phyloP scores from a whole-genome alignment of 2,797 vertebrate species.

The Psittacula derbiana region DNA sequence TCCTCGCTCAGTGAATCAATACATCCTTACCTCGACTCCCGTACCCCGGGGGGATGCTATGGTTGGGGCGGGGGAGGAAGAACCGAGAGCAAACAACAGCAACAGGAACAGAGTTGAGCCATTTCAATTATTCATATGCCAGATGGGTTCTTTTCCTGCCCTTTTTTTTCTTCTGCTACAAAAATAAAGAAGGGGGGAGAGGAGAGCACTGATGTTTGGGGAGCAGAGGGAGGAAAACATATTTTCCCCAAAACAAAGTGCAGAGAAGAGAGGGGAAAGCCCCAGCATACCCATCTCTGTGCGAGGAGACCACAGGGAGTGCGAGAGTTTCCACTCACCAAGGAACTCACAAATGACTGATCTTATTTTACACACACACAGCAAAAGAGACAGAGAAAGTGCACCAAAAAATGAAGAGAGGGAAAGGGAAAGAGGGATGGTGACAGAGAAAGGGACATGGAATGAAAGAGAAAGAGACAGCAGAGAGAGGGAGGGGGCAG shows the following conservation, averaged over 20 bases:
- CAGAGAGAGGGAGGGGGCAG: slow-evolving; percentile 43
- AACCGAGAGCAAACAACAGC: slow-evolving; percentile 88
- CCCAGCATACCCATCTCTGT: slow-evolving; percentile 17
- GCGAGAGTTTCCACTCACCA: slow-evolving; percentile 1
- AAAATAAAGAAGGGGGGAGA: slow-evolving; percentile 58
- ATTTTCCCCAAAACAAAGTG: slow-evolving; percentile 53
- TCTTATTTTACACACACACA: slow-evolving; percentile 6
- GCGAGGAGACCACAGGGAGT: not conserved
- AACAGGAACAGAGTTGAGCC: slow-evolving; percentile 99
- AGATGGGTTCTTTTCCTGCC: slow-evolving; percentile 97
- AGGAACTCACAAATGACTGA: slow-evolving; percentile 51
- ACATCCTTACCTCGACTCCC: slow-evolving; percentile 79
- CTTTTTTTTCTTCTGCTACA: slow-evolving; percentile 69
- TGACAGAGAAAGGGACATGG: slow-evolving; percentile 28
- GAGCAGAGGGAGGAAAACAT: slow-evolving; percentile 35
- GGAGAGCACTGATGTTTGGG: slow-evolving; percentile 20
- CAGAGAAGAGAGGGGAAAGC: slow-evolving; percentile 48
- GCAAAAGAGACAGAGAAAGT: not conserved
- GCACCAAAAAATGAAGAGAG: not conserved
- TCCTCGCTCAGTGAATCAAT: slow-evolving; percentile 9
- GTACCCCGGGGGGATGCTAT: slow-evolving; percentile 78
- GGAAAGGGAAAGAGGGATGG: slow-evolving; percentile 4
- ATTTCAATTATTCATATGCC: slow-evolving; percentile 99
- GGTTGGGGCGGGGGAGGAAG: slow-evolving; percentile 73
- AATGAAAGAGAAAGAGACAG: not conserved